A percentile compares a stretch with the other conserved stretches of the same genome.
These are phyloP conservation scores for Formica aserva DNA, from an alignment of 2,888 invertebrate genomes.

Conservation along the genomic window DNA sequence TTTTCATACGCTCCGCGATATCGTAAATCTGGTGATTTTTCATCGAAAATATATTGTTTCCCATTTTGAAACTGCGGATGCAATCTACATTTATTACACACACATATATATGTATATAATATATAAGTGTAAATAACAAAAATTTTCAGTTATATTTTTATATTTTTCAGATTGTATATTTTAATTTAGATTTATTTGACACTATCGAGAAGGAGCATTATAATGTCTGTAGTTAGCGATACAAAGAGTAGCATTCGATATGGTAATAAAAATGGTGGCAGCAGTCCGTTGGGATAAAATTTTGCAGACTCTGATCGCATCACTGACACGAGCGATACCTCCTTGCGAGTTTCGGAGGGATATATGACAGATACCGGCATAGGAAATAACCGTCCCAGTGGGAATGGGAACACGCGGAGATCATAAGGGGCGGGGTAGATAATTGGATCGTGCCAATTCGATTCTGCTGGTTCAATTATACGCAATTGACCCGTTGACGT, in stretches of 20 bases:
- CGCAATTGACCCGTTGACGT: constrained; percentile 80
- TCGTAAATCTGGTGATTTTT: background rate
- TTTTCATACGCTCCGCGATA: constrained; percentile 4
- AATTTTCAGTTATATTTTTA: background rate
- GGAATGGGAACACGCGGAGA: constrained; percentile 48
- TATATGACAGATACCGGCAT: constrained; percentile 2
- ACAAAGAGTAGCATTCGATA: background rate
- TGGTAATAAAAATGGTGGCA: background rate
- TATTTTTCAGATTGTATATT: background rate
- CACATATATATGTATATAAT: too few species aligned
- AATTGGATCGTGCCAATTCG: constrained; percentile 82
- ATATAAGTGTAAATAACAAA: background rate
- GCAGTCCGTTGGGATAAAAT: background rate
- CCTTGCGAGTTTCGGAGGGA: constrained; percentile 17
- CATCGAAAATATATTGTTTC: background rate
- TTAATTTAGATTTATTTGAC: background rate
- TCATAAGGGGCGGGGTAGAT: constrained; percentile 62
- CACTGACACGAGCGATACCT: constrained; percentile 3
- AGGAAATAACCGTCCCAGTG: constrained; percentile 30
- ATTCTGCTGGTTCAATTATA: constrained; percentile 78
- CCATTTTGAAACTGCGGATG: background rate
- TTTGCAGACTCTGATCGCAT: background rate
- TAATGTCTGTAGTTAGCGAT: background rate
- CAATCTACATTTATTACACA: background rate
- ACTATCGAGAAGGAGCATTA: background rate